Evolutionary conservation across 35 echinoderm and acorn worm species (phyloP).

Genomic region (Heliocidaris tuberculata): DNA sequence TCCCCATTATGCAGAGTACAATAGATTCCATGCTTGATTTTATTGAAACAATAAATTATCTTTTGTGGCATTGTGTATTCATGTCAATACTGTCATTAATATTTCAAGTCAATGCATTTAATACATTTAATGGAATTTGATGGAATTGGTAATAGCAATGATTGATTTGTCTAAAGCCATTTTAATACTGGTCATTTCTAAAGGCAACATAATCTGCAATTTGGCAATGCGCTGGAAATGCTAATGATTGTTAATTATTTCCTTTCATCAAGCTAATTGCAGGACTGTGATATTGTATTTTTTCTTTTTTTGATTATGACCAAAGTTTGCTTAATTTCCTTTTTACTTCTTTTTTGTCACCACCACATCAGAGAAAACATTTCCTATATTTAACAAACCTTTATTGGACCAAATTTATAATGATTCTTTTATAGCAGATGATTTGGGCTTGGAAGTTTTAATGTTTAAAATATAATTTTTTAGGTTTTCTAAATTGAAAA

Average conservation of each 20-base stretch:
- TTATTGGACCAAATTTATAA: background rate
- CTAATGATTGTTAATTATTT: background rate
- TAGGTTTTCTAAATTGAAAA: too few relatives aligned
- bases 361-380: background rate
- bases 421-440: background rate
- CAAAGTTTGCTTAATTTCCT: background rate
- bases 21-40: background rate
- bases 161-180: background rate
- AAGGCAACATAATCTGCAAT: background rate
- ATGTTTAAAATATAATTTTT: too few relatives aligned
- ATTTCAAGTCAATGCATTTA: background rate
- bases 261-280: background rate
- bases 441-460: background rate
- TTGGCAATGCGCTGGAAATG: background rate
- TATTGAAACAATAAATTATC: background rate
- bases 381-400: background rate
- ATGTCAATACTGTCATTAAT: background rate
- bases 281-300: background rate
- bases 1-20: background rate
- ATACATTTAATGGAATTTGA: background rate
- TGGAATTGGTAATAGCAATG: background rate
- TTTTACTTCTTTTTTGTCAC: background rate
- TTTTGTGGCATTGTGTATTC: background rate
- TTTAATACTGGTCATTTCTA: background rate
- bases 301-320: background rate